Evolutionary conservation across 2,797 vertebrate genomes (phyloP).

Genomic region (Pampus argenteus): DNA sequence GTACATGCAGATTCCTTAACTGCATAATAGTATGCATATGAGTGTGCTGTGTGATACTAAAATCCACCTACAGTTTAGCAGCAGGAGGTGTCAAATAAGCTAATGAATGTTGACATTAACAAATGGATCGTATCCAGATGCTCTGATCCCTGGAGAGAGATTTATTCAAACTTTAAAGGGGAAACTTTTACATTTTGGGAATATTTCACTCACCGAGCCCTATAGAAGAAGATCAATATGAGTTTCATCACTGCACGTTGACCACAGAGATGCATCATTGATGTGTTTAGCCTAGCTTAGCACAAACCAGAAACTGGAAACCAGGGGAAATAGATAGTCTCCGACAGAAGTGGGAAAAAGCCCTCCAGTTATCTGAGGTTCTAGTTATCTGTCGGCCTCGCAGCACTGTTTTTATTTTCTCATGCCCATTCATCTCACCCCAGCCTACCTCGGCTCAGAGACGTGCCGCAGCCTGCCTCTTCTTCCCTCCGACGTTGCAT

Average conservation of each 20-base stretch:
- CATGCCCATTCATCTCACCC: slow-evolving; percentile 53
- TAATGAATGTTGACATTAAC: neutral
- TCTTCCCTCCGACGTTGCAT: slow-evolving; percentile 56
- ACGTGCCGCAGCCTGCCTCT: slow-evolving; percentile 49
- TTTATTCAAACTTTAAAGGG: slow-evolving; percentile 30
- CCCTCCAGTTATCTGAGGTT: slow-evolving; percentile 38
- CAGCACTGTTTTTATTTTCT: slow-evolving; percentile 39
- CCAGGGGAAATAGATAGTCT: slow-evolving; percentile 29
- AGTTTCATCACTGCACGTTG: slow-evolving; percentile 55
- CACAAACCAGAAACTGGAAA: slow-evolving; percentile 51
- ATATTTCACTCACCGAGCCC: slow-evolving; percentile 44
- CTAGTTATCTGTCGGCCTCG: slow-evolving; percentile 43
- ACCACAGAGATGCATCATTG: slow-evolving; percentile 39
- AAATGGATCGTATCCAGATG: neutral
- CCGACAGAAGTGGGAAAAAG: slow-evolving; percentile 31
- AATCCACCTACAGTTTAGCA: slow-evolving; percentile 14
- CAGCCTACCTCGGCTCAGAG: slow-evolving; percentile 52
- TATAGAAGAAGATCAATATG: slow-evolving; percentile 48
- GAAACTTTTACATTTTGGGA: slow-evolving; percentile 35
- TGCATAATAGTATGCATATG: neutral
- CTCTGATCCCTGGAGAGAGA: neutral
- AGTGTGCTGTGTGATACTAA: neutral
- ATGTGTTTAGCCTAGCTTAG: slow-evolving; percentile 41
- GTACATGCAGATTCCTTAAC: slow-evolving; percentile 2
- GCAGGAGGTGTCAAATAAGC: slow-evolving; percentile 1